Base-by-base conservation (phyloP, 1,140 invertebrate genomes). In the Heliconius hewitsoni region DNA sequence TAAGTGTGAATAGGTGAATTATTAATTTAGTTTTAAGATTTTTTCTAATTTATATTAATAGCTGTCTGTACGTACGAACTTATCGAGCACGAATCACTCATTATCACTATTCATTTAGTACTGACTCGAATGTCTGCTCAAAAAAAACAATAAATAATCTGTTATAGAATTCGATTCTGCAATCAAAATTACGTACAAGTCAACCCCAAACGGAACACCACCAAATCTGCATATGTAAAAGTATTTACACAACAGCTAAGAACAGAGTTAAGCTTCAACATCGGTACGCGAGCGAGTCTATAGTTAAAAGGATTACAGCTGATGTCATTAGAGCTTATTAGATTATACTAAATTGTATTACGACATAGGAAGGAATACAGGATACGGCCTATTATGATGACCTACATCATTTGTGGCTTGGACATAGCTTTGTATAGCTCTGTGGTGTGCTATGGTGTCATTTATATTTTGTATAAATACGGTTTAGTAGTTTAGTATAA, bases 321-420 rank as follows among this genome's bases (percentile, higher is more conserved):
- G 87, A 88, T 88, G 86, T 86, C 87, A 89, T 88, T 88, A 89
- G 72, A 57, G 79, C 78, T 92, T 90, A 92, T 91, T 85, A 87
- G 87, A 92, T 92, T 91, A 92, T 83, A 85, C 84, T 84, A 90
- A 92, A 91, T 90, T 89, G 87, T 88, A 90, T 92, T 91, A 92
- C 85, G 77, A 83, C 85, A 82, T 82, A 83, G 82, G 84, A 87
- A 88, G 83, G 85, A 82, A 84, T 85, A 89, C 89, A 87, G 88
- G 90, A 88, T 88, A 86, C 77, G 71, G 75, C 73, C 83, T 82
- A 89, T 92, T 91, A 88, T 86, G 60, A 42, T 71, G 75, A 71
- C 75, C 79, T 74, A 77, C 79, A 77, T 77, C 37, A 39, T 52
- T 80, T 73, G 71, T 52, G 39, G 23, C 42, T 76, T 18, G 57